These are phyloP conservation scores for Arrhopalites spinosus DNA, from an alignment of 2,888 invertebrate species.

Conservation along the genomic window DNA sequence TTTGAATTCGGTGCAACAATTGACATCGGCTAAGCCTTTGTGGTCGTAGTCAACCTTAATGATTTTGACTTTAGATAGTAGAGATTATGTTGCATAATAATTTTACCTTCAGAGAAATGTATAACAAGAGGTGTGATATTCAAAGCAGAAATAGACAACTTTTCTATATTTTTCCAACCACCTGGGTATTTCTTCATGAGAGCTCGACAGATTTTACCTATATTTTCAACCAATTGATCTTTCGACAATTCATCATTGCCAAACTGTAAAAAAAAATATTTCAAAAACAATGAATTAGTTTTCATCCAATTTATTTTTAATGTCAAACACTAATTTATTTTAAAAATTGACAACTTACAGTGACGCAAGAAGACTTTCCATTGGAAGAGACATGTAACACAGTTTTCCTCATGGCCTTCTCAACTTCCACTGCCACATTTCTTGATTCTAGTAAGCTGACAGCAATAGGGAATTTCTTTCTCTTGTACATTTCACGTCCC, in stretches of 20 bases:
- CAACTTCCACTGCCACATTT: slow-evolving; percentile 44
- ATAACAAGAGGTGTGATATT: slow-evolving; percentile 48
- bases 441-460: slow-evolving; percentile 44
- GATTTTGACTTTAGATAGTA: no score
- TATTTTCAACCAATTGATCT: slow-evolving; percentile 46
- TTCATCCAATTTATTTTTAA: no score
- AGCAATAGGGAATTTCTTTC: slow-evolving; percentile 49
- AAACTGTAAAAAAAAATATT: slow-evolving; percentile 40
- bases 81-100: no score
- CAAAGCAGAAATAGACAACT: slow-evolving; percentile 42
- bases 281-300: neutral
- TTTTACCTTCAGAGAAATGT: slow-evolving; percentile 47
- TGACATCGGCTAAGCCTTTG: no score
- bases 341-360: slow-evolving; percentile 41
- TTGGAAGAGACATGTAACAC: slow-evolving; percentile 46
- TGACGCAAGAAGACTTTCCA: slow-evolving; percentile 46
- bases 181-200: slow-evolving; percentile 48
- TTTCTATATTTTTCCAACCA: slow-evolving; percentile 50
- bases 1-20: no score
- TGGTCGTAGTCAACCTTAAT: no score
- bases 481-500: slow-evolving; percentile 51
- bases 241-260: slow-evolving; percentile 46
- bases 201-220: slow-evolving; percentile 42
- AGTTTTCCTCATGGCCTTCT: slow-evolving; percentile 46
- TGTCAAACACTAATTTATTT: no score